phyloP scores from a whole-genome alignment of 2,113 vertebrate genomes.

The Triplophysa rosa region DNA sequence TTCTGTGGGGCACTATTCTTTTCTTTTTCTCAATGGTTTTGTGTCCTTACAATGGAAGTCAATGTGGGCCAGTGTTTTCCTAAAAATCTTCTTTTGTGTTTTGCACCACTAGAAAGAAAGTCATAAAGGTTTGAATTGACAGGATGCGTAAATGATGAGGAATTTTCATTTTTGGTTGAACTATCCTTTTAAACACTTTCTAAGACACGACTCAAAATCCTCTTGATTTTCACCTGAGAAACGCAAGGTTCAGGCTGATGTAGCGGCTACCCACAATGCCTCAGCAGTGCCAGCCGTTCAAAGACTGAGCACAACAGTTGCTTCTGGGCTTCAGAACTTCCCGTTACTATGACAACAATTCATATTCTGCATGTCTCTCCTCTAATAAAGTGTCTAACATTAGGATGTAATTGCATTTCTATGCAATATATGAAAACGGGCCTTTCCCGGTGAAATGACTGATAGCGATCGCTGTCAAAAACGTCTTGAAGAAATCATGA shows the following conservation, averaged over 20 bases:
- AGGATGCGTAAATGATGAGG: no score
- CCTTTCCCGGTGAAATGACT: conserved; percentile 59
- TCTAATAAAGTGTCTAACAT: conserved; percentile 76
- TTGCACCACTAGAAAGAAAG: no score
- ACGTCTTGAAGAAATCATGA: conserved; percentile 10
- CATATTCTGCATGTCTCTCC: conserved; percentile 68
- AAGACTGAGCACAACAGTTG: conserved; percentile 80
- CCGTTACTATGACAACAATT: conserved; percentile 80
- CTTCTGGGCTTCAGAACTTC: conserved; percentile 74
- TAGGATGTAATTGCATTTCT: conserved; percentile 72
- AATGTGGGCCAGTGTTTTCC: no score
- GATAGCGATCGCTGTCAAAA: conserved; percentile 16
- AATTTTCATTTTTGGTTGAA: neutral
- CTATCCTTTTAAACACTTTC: conserved; percentile 8
- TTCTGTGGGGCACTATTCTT: no score
- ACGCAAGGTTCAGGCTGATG: conserved; percentile 66
- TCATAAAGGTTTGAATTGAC: no score
- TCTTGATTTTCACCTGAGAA: conserved; percentile 51
- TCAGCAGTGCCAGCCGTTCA: conserved; percentile 72
- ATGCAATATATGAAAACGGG: conserved; percentile 64
- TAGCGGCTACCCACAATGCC: conserved; percentile 75
- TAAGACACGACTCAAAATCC: conserved; percentile 49
- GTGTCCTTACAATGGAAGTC: no score
- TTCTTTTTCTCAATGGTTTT: no score
- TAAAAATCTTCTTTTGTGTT: no score